phyloP scores from a whole-genome alignment of 2,888 invertebrate genomes.

The Ellobium chinense region DNA sequence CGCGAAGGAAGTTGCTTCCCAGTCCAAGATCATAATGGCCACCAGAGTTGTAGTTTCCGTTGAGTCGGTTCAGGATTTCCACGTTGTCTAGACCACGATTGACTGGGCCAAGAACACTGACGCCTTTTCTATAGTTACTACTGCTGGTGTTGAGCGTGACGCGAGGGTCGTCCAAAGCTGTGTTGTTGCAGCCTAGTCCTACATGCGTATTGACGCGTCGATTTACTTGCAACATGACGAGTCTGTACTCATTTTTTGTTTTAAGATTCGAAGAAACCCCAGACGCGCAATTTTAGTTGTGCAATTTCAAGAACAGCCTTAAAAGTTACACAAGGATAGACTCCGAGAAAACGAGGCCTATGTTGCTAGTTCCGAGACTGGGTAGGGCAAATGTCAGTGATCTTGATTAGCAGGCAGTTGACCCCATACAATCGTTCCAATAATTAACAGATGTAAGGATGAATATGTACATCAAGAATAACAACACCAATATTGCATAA shows the following conservation, averaged over 20 bases:
- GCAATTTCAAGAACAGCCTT: no score
- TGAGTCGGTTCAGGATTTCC: slow-evolving; percentile 25
- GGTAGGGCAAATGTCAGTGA: no score
- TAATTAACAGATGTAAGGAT: no score
- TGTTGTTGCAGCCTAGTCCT: neutral
- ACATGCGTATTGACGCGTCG: neutral
- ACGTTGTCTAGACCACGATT: slow-evolving; percentile 5
- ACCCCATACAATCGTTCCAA: no score
- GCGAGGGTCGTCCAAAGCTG: neutral
- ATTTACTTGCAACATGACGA: slow-evolving; percentile 10
- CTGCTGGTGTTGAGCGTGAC: neutral
- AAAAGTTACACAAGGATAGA: no score
- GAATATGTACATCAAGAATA: no score
- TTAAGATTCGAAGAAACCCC: no score
- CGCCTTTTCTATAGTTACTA: neutral
- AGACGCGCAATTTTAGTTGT: no score
- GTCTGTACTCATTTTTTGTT: neutral
- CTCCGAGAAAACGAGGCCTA: no score
- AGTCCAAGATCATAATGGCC: neutral
- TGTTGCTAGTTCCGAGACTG: no score
- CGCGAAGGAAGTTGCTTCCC: neutral
- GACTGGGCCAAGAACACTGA: neutral
- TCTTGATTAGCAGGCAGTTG: no score
- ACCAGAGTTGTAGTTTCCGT: slow-evolving; percentile 23
- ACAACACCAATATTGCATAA: no score